phyloP scores from a whole-genome alignment of 2,888 invertebrate species.

The Tuberolachnus salignus region DNA sequence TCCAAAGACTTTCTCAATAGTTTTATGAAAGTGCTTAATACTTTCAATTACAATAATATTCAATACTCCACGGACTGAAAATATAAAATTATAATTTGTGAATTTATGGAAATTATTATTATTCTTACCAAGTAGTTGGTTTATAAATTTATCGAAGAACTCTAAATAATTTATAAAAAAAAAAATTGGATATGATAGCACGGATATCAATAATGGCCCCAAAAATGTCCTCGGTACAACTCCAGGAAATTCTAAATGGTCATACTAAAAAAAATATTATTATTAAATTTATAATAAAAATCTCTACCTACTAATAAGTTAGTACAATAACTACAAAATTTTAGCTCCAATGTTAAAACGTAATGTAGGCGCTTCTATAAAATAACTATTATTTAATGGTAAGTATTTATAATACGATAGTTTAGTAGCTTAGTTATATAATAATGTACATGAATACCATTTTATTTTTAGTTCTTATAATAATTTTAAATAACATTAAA shows the following conservation, averaged over 20 bases:
- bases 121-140: slow-evolving; percentile 82
- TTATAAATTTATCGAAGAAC: slow-evolving; percentile 81
- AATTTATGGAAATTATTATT: not conserved
- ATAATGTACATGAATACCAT: no score
- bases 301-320: no score
- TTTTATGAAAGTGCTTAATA: slow-evolving; percentile 75
- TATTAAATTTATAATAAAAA: no score
- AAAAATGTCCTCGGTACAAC: slow-evolving; percentile 97
- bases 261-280: slow-evolving; percentile 74
- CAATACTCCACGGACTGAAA: slow-evolving; percentile 79
- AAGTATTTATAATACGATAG: no score
- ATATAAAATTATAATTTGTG: slow-evolving; percentile 56
- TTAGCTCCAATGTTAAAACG: no score
- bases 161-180: slow-evolving; percentile 71
- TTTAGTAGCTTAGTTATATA: no score
- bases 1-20: slow-evolving; percentile 80
- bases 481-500: no score
- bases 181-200: slow-evolving; percentile 78
- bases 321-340: no score
- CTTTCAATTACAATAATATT: slow-evolving; percentile 77
- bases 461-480: no score
- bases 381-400: no score
- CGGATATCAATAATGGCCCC: slow-evolving; percentile 83
- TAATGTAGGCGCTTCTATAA: no score
- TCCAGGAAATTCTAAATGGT: slow-evolving; percentile 96